Evolutionary conservation across 2,113 vertebrate genomes (phyloP).

Genomic region (Burhinus oedicnemus): DNA sequence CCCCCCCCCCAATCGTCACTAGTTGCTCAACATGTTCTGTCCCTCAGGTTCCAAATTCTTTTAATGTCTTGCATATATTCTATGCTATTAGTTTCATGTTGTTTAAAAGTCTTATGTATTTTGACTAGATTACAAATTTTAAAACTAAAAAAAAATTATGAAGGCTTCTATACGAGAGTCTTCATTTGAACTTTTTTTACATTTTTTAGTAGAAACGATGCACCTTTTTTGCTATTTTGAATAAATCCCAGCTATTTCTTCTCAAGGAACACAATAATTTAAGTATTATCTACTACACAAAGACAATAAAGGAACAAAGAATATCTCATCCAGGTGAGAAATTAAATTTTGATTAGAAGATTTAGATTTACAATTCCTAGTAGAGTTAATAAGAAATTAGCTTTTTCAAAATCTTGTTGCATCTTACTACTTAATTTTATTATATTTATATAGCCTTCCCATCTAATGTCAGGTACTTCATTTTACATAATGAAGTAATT

Average conservation of each 20-base stretch:
- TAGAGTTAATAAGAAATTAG: neutral
- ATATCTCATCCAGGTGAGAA: neutral
- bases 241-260: neutral
- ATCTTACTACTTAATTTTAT: neutral
- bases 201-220: neutral
- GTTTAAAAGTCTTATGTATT: neutral
- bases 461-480: neutral
- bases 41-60: neutral
- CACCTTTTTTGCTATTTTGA: neutral
- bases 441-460: neutral
- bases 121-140: neutral
- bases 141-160: neutral
- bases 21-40: neutral
- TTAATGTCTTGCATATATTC: neutral
- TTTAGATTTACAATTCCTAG: neutral
- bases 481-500: neutral
- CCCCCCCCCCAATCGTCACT: neutral
- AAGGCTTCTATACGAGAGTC: neutral
- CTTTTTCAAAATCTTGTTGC: neutral
- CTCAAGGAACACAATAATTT: neutral
- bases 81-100: neutral
- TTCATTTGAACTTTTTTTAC: neutral
- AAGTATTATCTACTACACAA: neutral
- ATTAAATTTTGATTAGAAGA: neutral
- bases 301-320: neutral